phyloP scores from a whole-genome alignment of 2,888 invertebrate genomes.

The Sialis lutaria region DNA sequence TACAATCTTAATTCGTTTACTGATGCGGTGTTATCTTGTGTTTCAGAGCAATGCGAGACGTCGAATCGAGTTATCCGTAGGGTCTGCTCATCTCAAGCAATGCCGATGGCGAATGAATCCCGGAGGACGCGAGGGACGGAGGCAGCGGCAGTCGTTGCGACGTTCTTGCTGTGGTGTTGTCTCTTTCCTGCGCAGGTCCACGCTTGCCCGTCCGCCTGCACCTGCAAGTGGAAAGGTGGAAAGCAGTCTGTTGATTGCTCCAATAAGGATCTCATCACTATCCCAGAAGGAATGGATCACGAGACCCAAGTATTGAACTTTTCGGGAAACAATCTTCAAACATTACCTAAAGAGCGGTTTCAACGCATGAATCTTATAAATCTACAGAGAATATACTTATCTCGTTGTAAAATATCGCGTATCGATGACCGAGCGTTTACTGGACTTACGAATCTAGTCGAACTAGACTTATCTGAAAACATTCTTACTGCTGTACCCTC shows the following conservation, averaged over 20 bases:
- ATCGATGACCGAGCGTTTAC: conserved; percentile 68
- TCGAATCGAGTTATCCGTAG: too few species aligned
- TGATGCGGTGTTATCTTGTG: too few species aligned
- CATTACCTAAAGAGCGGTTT: conserved; percentile 62
- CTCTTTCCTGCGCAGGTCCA: neutral
- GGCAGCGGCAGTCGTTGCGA: neutral
- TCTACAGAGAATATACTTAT: conserved; percentile 70
- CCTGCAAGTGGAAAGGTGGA: conserved; percentile 86
- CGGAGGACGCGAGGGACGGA: neutral
- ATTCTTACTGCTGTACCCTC: conserved; percentile 60
- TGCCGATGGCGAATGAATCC: neutral
- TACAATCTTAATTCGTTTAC: too few species aligned
- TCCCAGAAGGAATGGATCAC: conserved; percentile 64
- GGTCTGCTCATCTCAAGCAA: too few species aligned
- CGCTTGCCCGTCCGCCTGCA: conserved; percentile 60
- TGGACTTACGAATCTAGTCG: conserved; percentile 72
- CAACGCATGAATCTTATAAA: conserved; percentile 62
- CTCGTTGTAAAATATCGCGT: conserved; percentile 58
- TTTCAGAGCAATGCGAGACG: too few species aligned
- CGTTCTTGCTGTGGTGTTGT: neutral
- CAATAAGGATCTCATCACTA: conserved; percentile 52
- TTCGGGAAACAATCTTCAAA: conserved; percentile 65
- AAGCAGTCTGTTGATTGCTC: conserved; percentile 82
- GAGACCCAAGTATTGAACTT: conserved; percentile 80
- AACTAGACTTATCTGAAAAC: conserved; percentile 74